phyloP scores from a whole-genome alignment of 2,113 vertebrate species.

The Lipophrys pholis region DNA sequence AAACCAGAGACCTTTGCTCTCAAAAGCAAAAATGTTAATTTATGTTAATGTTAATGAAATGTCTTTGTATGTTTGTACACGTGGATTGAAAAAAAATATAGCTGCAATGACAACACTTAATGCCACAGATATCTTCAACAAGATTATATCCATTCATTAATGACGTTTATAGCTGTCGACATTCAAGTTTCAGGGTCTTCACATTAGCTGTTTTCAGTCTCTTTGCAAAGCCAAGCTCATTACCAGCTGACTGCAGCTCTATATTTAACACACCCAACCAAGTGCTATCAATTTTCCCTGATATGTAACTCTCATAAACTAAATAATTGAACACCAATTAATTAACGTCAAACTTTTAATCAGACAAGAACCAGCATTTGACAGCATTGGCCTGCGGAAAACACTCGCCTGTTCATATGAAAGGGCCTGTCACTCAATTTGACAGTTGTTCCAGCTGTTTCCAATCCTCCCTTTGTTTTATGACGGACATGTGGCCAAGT shows the following conservation, averaged over 20 bases:
- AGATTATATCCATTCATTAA: too few relatives aligned
- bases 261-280: background rate
- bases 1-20: too few relatives aligned
- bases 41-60: too few relatives aligned
- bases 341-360: background rate
- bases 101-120: too few relatives aligned
- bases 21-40: too few relatives aligned
- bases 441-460: background rate
- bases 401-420: background rate
- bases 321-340: background rate
- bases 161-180: too few relatives aligned
- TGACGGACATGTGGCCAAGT: background rate
- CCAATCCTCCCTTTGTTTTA: background rate
- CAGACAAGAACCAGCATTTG: background rate
- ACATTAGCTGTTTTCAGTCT: too few relatives aligned
- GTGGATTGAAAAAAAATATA: too few relatives aligned
- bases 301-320: background rate
- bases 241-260: background rate
- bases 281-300: background rate
- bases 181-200: background rate
- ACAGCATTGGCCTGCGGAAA: background rate
- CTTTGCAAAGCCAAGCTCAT: background rate
- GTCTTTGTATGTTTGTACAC: too few relatives aligned
- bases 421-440: background rate
- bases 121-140: too few relatives aligned